Evolutionary conservation across 2,888 invertebrate genomes (phyloP), one percentile per base, ranked within the genome.

Genomic region (Temnothorax ravouxi): DNA sequence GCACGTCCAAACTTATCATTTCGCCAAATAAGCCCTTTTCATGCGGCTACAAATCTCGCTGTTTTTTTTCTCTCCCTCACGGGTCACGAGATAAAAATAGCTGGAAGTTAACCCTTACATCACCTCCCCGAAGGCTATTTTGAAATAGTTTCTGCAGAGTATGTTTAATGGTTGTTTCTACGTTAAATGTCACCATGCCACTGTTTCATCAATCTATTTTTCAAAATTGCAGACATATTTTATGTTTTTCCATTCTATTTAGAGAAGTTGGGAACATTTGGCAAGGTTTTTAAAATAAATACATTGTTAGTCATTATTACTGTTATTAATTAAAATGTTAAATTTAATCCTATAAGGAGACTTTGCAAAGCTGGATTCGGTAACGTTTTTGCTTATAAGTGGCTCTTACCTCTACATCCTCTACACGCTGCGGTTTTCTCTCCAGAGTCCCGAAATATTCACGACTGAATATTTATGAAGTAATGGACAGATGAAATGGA

Each of bases 401-500:
- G 15, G 18, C 54, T 56, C 44, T 38, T 54, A 44, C n/a, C n/a
- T 56, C 54, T 56, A 44, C 21, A 15, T 44, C 15, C 6, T 29
- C n/a, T 25, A 34, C 44, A 44, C 56, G 21, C 21, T 38, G 56
- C 21, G 38, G 44, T 44, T 13, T 34, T 56, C n/a, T 59, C 21
- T 47, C 59, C 34, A 18, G 29, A 18, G 29, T 47, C 25, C 11
- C 79, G 21, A 79, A 79, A 72, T 79, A 79, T 72, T 47, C 71
- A 15, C 56, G 56, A 47, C 13, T 79, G 89, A 87, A 89, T 86
- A 84, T 87, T 87, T 83, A 84, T 74, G 83, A 75, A 67, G 59
- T 71, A 59, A 69, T 59, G 77, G 67, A 59, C 41, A 59, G 75
- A 56, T 34, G 52, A 61, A 41, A 8, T 9, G 41, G 41, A 61